Evolutionary conservation across 2,797 vertebrate genomes (phyloP).

Genomic region (Salmo trutta): DNA sequence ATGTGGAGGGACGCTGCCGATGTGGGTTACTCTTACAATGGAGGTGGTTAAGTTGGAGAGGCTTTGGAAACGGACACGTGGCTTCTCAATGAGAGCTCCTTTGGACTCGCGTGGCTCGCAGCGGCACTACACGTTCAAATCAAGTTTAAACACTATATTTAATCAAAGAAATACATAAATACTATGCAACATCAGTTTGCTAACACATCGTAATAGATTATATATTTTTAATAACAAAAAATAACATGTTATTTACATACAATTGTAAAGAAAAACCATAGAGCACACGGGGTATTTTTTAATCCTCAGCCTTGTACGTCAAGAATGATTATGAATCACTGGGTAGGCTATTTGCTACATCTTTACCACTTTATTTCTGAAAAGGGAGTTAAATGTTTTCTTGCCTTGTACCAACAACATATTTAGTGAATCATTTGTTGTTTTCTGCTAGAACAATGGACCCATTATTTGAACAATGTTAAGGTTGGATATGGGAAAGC

Average conservation of each 20-base stretch:
- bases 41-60: constrained; percentile 99
- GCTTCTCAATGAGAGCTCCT: constrained; percentile 97
- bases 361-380: constrained; percentile 24
- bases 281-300: constrained; percentile 19
- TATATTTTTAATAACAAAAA: constrained; percentile 38
- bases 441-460: neutral
- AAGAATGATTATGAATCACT: constrained; percentile 12
- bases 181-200: constrained; percentile 16
- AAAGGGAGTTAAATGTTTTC: constrained; percentile 7
- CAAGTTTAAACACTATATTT: constrained; percentile 66
- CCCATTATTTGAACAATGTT: neutral
- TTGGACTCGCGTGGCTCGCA: constrained; percentile 95
- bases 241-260: constrained; percentile 33
- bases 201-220: constrained; percentile 30
- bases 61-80: constrained; percentile 99
- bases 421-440: neutral
- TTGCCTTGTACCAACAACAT: constrained; percentile 9
- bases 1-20: constrained; percentile 99
- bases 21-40: constrained; percentile 99
- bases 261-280: constrained; percentile 37
- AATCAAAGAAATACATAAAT: constrained; percentile 38
- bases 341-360: neutral
- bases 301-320: constrained; percentile 19
- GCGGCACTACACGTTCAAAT: constrained; percentile 88
- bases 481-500: neutral